phyloP scores from a whole-genome alignment of 1,140 invertebrate genomes.

The Lepidotrigona ventralis region DNA sequence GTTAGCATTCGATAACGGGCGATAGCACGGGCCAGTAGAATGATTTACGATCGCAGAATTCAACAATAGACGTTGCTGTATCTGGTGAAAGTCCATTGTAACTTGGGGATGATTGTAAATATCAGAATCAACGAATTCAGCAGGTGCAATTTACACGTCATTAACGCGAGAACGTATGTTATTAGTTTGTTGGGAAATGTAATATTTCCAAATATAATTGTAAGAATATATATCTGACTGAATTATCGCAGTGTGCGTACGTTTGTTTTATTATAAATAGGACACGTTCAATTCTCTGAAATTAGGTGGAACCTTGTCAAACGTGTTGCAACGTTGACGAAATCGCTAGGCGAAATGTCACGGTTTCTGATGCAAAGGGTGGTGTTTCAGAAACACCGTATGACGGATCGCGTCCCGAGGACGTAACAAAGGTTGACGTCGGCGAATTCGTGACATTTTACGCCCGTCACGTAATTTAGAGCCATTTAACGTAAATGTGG shows the following conservation, averaged over 20 bases:
- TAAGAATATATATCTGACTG: too few relatives aligned
- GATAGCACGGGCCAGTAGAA: too few relatives aligned
- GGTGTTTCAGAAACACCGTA: conserved; percentile 37
- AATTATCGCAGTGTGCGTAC: too few relatives aligned
- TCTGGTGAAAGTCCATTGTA: conserved; percentile 11
- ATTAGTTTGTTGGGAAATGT: background rate
- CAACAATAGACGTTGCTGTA: conserved; percentile 2
- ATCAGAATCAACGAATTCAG: background rate
- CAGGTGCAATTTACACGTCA: background rate
- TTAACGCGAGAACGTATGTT: background rate
- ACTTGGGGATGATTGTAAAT: background rate
- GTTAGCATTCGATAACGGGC: background rate
- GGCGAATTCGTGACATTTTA: conserved; percentile 49
- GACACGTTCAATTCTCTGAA: background rate
- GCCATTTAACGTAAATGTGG: conserved; percentile 17
- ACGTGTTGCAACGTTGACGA: conserved; percentile 9
- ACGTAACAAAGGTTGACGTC: conserved; percentile 41
- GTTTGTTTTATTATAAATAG: too few relatives aligned
- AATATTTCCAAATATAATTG: too few relatives aligned
- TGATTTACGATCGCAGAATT: conserved; percentile 13
- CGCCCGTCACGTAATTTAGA: conserved; percentile 36
- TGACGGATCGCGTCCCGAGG: conserved; percentile 26
- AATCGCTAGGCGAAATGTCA: conserved; percentile 38
- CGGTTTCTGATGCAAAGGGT: conserved; percentile 38
- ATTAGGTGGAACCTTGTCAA: background rate